Percentiles rank a stretch among this genome's conserved stretches.
Evolutionary conservation across 2,113 vertebrate species (phyloP).

Genomic region (Steatornis caripensis): DNA sequence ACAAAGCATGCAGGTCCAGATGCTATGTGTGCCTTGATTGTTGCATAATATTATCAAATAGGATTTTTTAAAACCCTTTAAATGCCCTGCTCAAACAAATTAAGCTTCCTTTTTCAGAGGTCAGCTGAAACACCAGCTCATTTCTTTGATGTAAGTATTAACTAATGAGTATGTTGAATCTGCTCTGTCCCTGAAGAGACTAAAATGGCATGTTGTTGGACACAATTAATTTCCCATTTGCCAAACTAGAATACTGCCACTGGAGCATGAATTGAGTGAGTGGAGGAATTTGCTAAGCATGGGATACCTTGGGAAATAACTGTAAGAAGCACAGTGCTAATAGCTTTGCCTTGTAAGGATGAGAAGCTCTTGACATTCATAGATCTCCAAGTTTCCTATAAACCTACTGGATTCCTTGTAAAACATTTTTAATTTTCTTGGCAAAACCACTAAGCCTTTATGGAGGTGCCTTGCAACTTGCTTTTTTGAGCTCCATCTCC

Average conservation of each 20-base stretch:
- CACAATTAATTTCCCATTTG: not conserved
- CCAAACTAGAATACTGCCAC: not conserved
- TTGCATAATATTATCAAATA: not conserved
- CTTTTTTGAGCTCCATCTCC: not conserved
- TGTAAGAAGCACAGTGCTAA: not conserved
- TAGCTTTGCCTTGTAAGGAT: not conserved
- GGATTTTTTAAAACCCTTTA: not conserved
- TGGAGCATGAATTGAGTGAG: not conserved
- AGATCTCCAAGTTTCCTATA: not conserved
- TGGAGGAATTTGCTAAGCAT: not conserved
- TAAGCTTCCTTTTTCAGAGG: not conserved
- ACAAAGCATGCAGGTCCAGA: not conserved
- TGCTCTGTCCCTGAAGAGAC: not conserved
- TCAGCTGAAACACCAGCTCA: not conserved
- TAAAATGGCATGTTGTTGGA: not conserved
- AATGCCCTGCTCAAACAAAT: not conserved
- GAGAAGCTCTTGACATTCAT: not conserved
- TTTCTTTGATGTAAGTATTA: not conserved
- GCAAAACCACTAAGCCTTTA: not conserved
- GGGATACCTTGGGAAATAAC: not conserved
- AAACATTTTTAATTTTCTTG: not conserved
- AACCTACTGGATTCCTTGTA: not conserved
- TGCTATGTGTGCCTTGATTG: not conserved
- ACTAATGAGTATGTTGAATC: not conserved
- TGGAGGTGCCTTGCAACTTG: not conserved